A percentile compares a stretch with the other conserved stretches of the same genome.
phyloP scores from a whole-genome alignment of 35 echinoderm and acorn worm genomes.

The Lytechinus pictus region DNA sequence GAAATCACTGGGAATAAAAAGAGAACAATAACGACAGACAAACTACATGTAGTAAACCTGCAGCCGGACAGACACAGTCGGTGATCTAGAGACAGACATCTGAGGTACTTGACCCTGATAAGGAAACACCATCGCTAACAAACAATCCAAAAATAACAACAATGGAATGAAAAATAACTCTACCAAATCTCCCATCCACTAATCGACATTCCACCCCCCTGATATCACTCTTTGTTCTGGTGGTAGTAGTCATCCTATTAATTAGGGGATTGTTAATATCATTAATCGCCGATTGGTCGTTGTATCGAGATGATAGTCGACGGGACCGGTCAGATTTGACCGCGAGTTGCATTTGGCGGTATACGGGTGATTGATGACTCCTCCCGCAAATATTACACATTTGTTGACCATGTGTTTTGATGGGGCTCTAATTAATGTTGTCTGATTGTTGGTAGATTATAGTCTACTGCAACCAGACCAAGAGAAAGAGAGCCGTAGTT shows the following conservation, averaged over 20 bases:
- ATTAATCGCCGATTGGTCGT: background rate
- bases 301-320: background rate
- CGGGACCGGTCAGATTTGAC: background rate
- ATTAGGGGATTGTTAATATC: constrained; percentile 19
- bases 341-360: background rate
- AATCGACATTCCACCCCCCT: background rate
- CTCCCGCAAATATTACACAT: background rate
- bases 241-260: background rate
- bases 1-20: too few relatives aligned
- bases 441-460: background rate
- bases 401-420: background rate
- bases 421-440: background rate
- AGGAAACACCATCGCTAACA: background rate
- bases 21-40: too few relatives aligned
- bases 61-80: too few relatives aligned
- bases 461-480: background rate
- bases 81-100: background rate
- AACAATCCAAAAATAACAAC: background rate
- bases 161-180: background rate
- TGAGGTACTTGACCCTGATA: background rate
- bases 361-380: background rate
- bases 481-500: background rate
- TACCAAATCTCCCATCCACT: background rate
- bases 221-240: background rate
- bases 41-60: too few relatives aligned